These are phyloP conservation scores for rat (Rattus norvegicus) DNA, from an alignment of 2,113 vertebrate species.

Conservation along the genomic window DNA sequence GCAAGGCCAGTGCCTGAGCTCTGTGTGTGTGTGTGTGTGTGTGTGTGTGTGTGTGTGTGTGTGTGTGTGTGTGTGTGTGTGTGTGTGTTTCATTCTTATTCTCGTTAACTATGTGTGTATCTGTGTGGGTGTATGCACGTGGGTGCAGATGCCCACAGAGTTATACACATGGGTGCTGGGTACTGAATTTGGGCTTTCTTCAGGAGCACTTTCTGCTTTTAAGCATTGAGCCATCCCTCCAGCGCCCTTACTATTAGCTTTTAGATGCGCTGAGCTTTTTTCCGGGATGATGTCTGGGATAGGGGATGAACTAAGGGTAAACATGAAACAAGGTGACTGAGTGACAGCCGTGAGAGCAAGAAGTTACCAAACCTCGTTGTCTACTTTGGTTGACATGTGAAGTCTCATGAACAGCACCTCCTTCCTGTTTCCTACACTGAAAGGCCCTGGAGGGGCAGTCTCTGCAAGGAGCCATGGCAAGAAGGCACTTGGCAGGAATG, in stretches of 20 bases:
- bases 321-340: background rate
- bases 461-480: background rate
- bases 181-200: background rate
- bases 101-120: background rate
- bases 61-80: background rate
- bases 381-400: background rate
- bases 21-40: background rate
- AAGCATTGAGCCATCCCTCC: background rate
- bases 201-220: background rate
- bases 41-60: background rate
- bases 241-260: background rate
- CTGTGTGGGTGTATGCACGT: background rate
- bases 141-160: background rate
- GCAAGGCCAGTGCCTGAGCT: fast-evolving
- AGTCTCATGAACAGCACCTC: background rate
- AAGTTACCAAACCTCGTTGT: fast-evolving
- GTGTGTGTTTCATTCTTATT: background rate
- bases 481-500: background rate
- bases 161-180: background rate
- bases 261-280: background rate
- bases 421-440: background rate
- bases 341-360: background rate
- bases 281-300: background rate
- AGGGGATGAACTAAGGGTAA: background rate
- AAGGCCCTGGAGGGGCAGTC: background rate